Base-by-base conservation (phyloP, 2,113 vertebrate genomes). In the Athene cunicularia region DNA sequence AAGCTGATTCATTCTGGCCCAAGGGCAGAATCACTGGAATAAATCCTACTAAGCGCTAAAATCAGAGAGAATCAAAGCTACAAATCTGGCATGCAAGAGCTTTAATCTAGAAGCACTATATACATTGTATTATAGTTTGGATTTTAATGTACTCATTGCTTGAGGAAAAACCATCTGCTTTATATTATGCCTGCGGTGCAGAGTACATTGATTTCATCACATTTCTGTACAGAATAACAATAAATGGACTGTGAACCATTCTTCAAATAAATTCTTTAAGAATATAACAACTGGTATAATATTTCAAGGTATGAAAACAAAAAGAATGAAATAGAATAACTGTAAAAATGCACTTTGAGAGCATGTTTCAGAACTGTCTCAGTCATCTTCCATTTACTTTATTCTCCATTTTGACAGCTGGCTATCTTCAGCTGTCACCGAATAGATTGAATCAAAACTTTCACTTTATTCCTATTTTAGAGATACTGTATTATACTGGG, bases 151-250 rank as follows among this genome's bases (percentile, higher is more conserved):
- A 97, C 73, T 97, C 72, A 86, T 93, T 93, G 89, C 90, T 63
- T 58, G 87, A 87, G 79, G 90, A 88, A 87, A 95, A 96, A 30
- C n/a, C 97, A 98, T 98, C 95, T 98, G 97, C 93, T 98, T 98
- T 97, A 68, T 85, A 97, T 98, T 98, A 97, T 79, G 94, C 95
- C 76, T 94, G 75, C 2, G 41, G 89, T 88, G 91, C 94, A 93
- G 84, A 95, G 74, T 74, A 96, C 91, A 77, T 91, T 90, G 97
- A 97, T 98, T 98, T 98, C 97, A 98, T 89, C 94, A 96, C 83
- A 98, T 97, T 97, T 97, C 93, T 95, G 67, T 77, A 75, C 63
- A 94, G 89, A 97, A 96, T 97, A 98, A 97, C 95, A 98, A 97
- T 93, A 92, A 95, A 96, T 96, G 94, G 92, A 95, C 95, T 98